Percentiles rank a stretch among this genome's conserved stretches.
These are phyloP conservation scores for Antechinus stuartii DNA, from an alignment of 2,113 vertebrate species.

Conservation along the genomic window DNA sequence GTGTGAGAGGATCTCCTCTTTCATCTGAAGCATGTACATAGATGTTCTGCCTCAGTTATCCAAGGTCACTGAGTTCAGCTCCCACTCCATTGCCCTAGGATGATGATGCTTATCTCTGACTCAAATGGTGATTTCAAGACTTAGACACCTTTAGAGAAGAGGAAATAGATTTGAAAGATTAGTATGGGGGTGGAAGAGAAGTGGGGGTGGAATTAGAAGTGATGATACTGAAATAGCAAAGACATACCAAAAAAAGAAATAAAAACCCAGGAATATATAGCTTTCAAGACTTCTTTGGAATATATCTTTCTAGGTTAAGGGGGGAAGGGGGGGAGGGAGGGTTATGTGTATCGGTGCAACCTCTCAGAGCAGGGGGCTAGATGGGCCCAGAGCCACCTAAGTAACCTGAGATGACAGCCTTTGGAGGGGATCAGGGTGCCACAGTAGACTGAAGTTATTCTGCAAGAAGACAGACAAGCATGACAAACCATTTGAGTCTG, in stretches of 20 bases:
- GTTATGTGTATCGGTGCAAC: rapidly evolving
- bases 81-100: not conserved
- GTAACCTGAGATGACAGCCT: not conserved
- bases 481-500: conserved; percentile 14
- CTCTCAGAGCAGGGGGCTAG: not conserved
- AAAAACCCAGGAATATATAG: no score
- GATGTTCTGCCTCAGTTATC: not conserved
- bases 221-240: not conserved
- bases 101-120: not conserved
- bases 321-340: no score
- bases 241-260: not conserved
- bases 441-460: not conserved
- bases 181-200: not conserved
- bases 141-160: not conserved
- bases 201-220: not conserved
- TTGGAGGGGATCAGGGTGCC: not conserved
- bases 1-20: not conserved
- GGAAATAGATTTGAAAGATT: not conserved
- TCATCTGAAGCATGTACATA: not conserved
- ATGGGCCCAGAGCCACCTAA: not conserved
- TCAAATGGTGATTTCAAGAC: not conserved
- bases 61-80: not conserved
- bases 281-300: not conserved
- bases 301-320: not conserved
- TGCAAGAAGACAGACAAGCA: not conserved